These are phyloP conservation scores for Syrrhaptes paradoxus DNA, from an alignment of 2,113 vertebrate genomes.

Conservation along the genomic window DNA sequence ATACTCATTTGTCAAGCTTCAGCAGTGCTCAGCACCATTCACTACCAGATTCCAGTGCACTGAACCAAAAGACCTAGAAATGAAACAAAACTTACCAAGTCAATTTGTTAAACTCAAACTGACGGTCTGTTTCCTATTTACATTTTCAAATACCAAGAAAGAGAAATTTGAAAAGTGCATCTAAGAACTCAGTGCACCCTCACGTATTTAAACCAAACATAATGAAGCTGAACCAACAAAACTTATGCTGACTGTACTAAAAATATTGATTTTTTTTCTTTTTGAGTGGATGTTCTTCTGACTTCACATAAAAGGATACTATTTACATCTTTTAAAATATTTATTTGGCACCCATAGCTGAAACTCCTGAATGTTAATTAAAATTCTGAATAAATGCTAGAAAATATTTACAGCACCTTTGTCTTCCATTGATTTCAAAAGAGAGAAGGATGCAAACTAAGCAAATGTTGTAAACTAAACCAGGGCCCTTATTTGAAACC, in stretches of 20 bases:
- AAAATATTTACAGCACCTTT: not conserved
- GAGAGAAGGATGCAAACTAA: not conserved
- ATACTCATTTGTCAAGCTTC: too few relatives aligned
- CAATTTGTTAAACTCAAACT: not conserved
- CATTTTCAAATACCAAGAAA: not conserved
- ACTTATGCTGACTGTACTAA: not conserved
- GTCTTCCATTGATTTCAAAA: not conserved
- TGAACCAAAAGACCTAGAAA: not conserved
- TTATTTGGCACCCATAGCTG: not conserved
- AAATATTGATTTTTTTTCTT: constrained; percentile 5
- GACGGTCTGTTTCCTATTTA: not conserved
- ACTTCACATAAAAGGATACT: not conserved
- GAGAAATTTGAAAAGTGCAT: not conserved
- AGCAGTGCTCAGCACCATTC: not conserved
- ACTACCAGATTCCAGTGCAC: not conserved
- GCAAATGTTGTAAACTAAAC: not conserved
- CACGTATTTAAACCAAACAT: not conserved
- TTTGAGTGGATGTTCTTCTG: not conserved
- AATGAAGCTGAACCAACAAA: not conserved
- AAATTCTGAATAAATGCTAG: not conserved
- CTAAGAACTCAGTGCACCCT: not conserved
- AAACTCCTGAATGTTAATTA: not conserved
- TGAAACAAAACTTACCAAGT: not conserved
- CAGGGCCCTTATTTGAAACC: not conserved
- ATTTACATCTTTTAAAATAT: not conserved